Evolutionary conservation across 2,888 invertebrate species (phyloP).

Genomic region (Isotomurus palustris): DNA sequence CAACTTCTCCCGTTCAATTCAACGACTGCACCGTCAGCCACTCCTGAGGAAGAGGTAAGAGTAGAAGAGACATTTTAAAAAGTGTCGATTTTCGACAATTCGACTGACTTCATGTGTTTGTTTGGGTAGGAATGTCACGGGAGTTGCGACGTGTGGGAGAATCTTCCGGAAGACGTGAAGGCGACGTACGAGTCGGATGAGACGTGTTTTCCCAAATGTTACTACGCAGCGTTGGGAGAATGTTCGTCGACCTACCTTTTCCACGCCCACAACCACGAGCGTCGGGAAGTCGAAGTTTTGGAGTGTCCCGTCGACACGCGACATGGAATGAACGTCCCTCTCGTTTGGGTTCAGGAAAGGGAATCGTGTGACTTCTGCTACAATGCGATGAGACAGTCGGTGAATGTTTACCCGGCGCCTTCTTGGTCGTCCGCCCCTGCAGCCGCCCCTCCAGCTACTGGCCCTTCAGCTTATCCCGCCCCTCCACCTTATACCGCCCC

Average conservation of each 20-base stretch:
- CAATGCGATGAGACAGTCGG: not conserved
- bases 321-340: not conserved
- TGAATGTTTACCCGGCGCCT: no score
- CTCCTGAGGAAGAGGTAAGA: no score
- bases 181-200: not conserved
- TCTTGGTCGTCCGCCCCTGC: no score
- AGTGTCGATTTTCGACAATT: not conserved
- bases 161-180: not conserved
- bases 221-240: not conserved
- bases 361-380: constrained; percentile 10
- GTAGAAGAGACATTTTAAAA: no score
- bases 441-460: no score
- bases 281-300: not conserved
- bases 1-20: no score
- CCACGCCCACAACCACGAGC: not conserved
- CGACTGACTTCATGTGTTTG: not conserved
- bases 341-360: constrained; percentile 7
- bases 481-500: no score
- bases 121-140: not conserved
- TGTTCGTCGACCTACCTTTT: not conserved
- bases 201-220: not conserved
- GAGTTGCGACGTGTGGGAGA: constrained; percentile 7
- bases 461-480: no score
- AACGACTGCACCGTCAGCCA: no score
- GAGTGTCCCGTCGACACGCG: not conserved